A percentile compares a stretch with the other conserved stretches of the same genome.
phyloP scores from a whole-genome alignment of 2,888 invertebrate genomes.

The Augiades crinisus region DNA sequence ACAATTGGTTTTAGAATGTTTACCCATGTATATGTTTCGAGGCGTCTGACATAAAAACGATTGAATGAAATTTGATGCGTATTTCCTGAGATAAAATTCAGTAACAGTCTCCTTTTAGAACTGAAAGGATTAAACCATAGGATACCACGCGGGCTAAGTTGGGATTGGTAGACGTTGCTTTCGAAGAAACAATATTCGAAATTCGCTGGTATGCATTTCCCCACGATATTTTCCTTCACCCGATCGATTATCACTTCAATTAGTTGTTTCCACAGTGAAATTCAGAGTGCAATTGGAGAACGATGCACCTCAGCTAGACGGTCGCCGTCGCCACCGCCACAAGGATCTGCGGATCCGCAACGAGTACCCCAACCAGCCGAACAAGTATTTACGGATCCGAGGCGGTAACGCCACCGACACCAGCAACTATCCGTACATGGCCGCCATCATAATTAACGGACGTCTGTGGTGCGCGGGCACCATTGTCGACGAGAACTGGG shows the following conservation, averaged over 20 bases:
- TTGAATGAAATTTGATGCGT: too few relatives aligned
- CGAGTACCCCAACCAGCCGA: slow-evolving; percentile 35
- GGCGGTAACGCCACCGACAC: slow-evolving; percentile 57
- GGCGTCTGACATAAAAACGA: too few relatives aligned
- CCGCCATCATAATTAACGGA: slow-evolving; percentile 67
- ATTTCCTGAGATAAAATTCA: too few relatives aligned
- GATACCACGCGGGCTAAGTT: too few relatives aligned
- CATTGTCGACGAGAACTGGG: slow-evolving; percentile 69
- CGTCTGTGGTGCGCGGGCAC: slow-evolving; percentile 69
- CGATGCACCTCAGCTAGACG: slow-evolving; percentile 25
- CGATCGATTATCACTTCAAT: neutral
- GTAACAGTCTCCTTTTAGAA: too few relatives aligned
- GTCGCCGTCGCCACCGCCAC: slow-evolving; percentile 36
- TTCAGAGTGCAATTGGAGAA: slow-evolving; percentile 38
- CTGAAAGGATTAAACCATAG: too few relatives aligned
- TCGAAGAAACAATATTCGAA: too few relatives aligned
- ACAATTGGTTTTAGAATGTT: too few relatives aligned
- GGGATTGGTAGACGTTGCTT: too few relatives aligned
- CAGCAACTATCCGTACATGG: slow-evolving; percentile 66
- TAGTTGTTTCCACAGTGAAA: slow-evolving; percentile 36
- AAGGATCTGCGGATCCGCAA: slow-evolving; percentile 45
- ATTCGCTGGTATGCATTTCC: too few relatives aligned
- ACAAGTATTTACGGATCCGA: slow-evolving; percentile 40
- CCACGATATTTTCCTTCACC: too few relatives aligned
- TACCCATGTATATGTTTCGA: too few relatives aligned